These are phyloP conservation scores for Thalpophila matura DNA, from an alignment of 2,888 invertebrate species.

Conservation along the genomic window DNA sequence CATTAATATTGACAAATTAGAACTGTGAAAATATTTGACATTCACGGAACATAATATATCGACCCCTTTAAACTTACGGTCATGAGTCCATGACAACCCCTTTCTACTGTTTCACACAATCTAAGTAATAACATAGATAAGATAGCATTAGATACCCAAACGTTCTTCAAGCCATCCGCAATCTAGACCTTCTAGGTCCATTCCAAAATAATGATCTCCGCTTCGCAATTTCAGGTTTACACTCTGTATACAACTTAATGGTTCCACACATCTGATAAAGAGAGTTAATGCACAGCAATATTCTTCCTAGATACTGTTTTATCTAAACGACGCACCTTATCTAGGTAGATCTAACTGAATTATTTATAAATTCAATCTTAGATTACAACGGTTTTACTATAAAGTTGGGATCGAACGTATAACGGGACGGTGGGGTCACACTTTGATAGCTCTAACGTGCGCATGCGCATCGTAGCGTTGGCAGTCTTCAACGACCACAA, in stretches of 20 bases:
- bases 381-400: conserved; percentile 63
- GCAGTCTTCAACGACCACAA: conserved; percentile 8
- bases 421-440: conserved; percentile 49
- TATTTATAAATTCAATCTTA: conserved; percentile 64
- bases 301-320: conserved; percentile 28
- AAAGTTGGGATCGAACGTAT: conserved; percentile 56
- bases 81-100: neutral
- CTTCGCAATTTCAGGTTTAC: neutral
- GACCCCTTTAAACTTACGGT: no score
- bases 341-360: conserved; percentile 56
- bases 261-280: conserved; percentile 10
- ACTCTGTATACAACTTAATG: conserved; percentile 13
- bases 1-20: no score
- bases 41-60: no score
- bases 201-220: neutral
- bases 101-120: neutral
- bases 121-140: conserved; percentile 12
- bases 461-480: conserved; percentile 24
- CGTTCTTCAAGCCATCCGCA: neutral
- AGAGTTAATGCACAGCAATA: neutral
- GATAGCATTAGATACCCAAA: conserved; percentile 11
- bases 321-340: conserved; percentile 54
- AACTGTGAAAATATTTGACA: neutral
- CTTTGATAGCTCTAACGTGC: conserved; percentile 35
- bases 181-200: conserved; percentile 13